Evolutionary conservation across 2,113 vertebrate species (phyloP).

Genomic region (Narcine bancroftii): DNA sequence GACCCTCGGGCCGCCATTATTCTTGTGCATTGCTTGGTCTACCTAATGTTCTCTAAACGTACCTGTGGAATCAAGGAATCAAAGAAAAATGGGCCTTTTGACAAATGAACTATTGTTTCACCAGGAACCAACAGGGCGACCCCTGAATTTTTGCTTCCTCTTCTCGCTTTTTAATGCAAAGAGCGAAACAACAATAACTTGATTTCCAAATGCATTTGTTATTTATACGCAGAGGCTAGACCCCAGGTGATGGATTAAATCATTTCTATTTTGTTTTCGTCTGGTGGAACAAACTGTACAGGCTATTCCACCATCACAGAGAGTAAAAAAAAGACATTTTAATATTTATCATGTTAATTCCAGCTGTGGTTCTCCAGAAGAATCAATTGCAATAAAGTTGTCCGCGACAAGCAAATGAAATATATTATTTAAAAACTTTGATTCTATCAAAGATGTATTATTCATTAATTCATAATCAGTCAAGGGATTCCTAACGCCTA

Average conservation of each 20-base stretch:
- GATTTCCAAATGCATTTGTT: too few species aligned
- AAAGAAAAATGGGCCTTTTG: background rate
- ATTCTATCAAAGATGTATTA: slow-evolving; percentile 23
- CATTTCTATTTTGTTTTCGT: background rate
- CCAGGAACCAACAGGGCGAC: background rate
- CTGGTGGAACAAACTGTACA: background rate
- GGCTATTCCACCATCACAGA: background rate
- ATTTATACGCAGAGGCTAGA: background rate
- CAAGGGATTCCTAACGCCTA: slow-evolving; percentile 8
- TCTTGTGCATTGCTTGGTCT: background rate
- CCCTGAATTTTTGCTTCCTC: background rate
- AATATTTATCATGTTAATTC: background rate
- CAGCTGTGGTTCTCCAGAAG: background rate
- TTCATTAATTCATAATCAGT: slow-evolving; percentile 4
- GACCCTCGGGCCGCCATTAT: background rate
- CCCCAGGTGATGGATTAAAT: background rate
- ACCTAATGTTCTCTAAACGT: background rate
- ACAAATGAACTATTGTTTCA: background rate
- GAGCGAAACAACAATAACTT: background rate
- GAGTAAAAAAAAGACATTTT: background rate
- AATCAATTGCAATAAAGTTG: background rate
- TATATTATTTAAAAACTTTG: background rate
- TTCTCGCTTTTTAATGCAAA: background rate
- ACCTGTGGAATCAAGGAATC: background rate
- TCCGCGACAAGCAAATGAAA: background rate